Base-by-base conservation (phyloP, 2,888 invertebrate genomes). In the Amphipyra tragopoginis region DNA sequence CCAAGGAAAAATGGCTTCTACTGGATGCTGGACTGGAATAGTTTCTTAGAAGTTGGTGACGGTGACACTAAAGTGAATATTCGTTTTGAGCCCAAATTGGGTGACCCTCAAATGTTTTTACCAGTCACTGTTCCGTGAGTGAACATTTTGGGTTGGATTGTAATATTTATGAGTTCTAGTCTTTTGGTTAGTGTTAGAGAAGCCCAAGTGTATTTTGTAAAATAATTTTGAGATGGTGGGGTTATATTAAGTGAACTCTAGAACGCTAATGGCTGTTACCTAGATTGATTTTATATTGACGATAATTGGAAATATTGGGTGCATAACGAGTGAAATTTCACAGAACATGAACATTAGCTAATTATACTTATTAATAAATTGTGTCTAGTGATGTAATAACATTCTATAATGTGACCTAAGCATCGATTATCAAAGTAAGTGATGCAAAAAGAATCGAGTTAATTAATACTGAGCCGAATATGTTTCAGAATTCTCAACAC, bases 11-110 rank as follows among this genome's bases (percentile, higher is more conserved):
- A 97, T 64, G 98, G 98, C 0, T 96, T 98, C 74, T 98, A 98
- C 85, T 98, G 98, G 92, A 95, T 98, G 83, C 94, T 97, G 7
- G 98, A 98, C 84, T 98, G 98, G 97, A 98, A 98, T 83, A 96
- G 97, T 55, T 98, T 98, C 83, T 93, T 98, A 14, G 97, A 98
- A 90, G 97, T 98, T 4, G 98, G 98, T 10, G 97, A 97, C 21
- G 97, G 96, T 40, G 96, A 96, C 69, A 96, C 95, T 38, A 96
- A 97, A 90, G 97, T 98, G 0, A 97, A 97, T 80, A 96, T 98
- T 76, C 96, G 97, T 80, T 97, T 98, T 79, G 96, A 97, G 75
- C 98, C 98, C 0, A 97, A 97, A 92, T 95, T 97, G 43, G 98
- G 98, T 0, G 97, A 98, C 88, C 97, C 97, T 21, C 96, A 97